Percentiles rank a stretch among this genome's conserved stretches.
Evolutionary conservation across 2,797 vertebrate species (phyloP).

Genomic region (Natrix natrix): DNA sequence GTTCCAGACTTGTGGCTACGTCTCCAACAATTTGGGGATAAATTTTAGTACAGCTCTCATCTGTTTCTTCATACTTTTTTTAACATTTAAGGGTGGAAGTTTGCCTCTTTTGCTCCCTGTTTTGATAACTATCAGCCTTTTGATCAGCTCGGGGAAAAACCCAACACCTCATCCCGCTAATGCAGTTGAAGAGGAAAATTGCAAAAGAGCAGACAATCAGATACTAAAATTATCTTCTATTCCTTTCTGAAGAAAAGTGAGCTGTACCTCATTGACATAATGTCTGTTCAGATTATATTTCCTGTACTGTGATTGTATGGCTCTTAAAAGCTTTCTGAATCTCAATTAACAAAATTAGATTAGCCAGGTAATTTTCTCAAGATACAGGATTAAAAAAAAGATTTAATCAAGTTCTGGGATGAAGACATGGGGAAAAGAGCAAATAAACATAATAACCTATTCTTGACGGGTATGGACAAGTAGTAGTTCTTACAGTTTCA

Average conservation of each 20-base stretch:
- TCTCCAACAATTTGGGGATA: too few relatives aligned
- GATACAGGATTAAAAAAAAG: not conserved
- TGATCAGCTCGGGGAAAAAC: not conserved
- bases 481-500: not conserved
- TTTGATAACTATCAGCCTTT: not conserved
- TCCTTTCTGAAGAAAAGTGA: slow-evolving; percentile 25
- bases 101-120: not conserved
- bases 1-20: too few relatives aligned
- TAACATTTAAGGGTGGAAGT: not conserved
- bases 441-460: not conserved
- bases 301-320: not conserved
- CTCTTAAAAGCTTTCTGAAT: not conserved
- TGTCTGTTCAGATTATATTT: not conserved
- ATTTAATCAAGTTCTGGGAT: not conserved
- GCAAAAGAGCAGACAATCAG: not conserved
- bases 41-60: not conserved
- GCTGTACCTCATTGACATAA: slow-evolving; percentile 25
- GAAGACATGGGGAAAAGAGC: not conserved
- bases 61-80: not conserved
- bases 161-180: not conserved
- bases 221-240: not conserved
- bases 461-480: not conserved
- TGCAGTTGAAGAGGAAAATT: not conserved
- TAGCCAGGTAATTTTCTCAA: not conserved
- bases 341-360: not conserved